Conservation (phyloP, 2,113 vertebrate species). For the Carlito syrichta region DNA sequence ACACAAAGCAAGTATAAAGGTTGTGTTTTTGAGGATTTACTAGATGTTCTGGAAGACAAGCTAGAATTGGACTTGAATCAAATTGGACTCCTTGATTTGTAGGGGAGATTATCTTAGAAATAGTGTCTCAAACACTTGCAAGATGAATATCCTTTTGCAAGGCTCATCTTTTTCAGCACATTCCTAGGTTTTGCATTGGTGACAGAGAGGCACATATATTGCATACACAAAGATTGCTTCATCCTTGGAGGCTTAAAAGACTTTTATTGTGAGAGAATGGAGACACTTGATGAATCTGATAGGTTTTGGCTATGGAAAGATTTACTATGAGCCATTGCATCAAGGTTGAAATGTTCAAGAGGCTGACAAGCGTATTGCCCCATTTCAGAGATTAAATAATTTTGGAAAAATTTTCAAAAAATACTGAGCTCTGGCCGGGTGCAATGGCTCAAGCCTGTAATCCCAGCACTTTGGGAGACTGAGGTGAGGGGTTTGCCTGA, state of each 20-base stretch:
- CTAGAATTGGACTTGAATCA: constrained; percentile 43
- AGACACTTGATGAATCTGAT: constrained; percentile 54
- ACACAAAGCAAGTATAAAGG: background rate
- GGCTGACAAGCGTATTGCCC: constrained; percentile 67
- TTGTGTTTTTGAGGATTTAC: constrained; percentile 46
- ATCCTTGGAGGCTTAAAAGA: constrained; percentile 16
- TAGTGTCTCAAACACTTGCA: constrained; percentile 17
- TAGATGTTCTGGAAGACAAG: constrained; percentile 7
- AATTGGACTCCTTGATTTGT: constrained; percentile 44
- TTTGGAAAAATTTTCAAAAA: constrained; percentile 58
- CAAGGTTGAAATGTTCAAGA: constrained; percentile 60
- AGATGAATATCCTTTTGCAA: constrained; percentile 40
- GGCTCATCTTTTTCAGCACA: background rate
- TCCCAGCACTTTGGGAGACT: too few relatives aligned
- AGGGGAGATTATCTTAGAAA: constrained; percentile 45
- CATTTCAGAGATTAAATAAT: constrained; percentile 73
- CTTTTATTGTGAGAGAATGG: constrained; percentile 51
- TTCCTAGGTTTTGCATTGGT: background rate
- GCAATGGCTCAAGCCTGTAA: too few relatives aligned
- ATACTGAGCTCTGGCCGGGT: too few relatives aligned
- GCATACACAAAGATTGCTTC: background rate
- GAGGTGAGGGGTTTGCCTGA: too few relatives aligned
- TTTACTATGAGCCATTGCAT: constrained; percentile 53
- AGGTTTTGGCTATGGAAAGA: constrained; percentile 29
- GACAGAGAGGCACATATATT: constrained; percentile 4